Base-by-base conservation (phyloP, 2,888 invertebrate species). In the Hydriomena furcata region DNA sequence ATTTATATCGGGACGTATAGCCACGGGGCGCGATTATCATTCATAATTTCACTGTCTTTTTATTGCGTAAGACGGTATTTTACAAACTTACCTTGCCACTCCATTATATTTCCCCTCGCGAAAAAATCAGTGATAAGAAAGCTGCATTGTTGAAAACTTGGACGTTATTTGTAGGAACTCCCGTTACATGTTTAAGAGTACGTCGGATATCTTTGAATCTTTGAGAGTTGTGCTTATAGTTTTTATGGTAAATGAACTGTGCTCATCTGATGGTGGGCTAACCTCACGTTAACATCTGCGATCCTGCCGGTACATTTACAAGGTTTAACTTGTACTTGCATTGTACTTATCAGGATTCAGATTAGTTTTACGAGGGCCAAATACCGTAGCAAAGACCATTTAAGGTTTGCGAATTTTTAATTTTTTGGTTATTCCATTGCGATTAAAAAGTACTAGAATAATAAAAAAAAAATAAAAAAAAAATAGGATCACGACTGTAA, bases 1-100 rank as follows among this genome's bases (percentile, higher is more conserved):
- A 72, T 72, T 58, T 60, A 55, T 66, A 69, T 72, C 69, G 54
- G 49, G 32, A 52, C 52, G 62, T 54, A 51, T 65, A 64, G 58
- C 59, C 55, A 49, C 55, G 41, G 53, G 57, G 52, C 47, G 55
- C 49, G 55, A 47, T 59, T 51, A 58, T 57, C 59, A 49, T 51
- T 53, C 56, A 52, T 55, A 42, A 55, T 60, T 60, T 60, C 61
- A 53, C 59, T 62, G 55, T 55, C 49, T 58, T 61, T 59, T 60
- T 55, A 58, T 60, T 53, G 56, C 58, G 53, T 60, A 57, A 53
- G 59, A 55, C 61, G 58, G 61, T 61, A 61, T 58, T 59, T 61
- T 57, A 59, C 40, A 54, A 59, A 61, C 50, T 52, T 59, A 47
- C 47, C 38, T 55, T 45, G 57, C 57, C 59, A 55, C 57, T 55